Percentiles rank a stretch among this genome's conserved stretches.
Conservation (phyloP, 2,797 vertebrate genomes). For the Poeciliopsis turneri region DNA sequence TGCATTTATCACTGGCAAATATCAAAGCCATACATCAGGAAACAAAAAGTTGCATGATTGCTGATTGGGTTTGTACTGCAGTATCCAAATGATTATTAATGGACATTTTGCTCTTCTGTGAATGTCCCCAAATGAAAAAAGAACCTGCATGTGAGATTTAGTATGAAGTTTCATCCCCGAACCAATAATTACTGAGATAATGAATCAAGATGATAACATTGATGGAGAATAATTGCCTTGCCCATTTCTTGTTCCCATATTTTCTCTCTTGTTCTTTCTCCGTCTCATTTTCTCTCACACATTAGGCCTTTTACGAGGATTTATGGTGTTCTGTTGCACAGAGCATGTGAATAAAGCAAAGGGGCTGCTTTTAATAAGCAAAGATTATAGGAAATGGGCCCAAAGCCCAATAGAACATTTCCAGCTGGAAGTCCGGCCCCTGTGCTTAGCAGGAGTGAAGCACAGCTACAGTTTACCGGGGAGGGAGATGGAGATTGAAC, state of each 20-base stretch:
- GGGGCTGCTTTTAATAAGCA: conserved; percentile 79
- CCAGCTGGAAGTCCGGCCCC: conserved; percentile 76
- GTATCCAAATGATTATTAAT: conserved; percentile 36
- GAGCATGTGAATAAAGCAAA: conserved; percentile 74
- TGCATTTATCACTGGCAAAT: conserved; percentile 63
- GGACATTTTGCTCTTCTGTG: conserved; percentile 29
- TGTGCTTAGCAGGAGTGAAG: conserved; percentile 56
- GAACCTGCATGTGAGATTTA: conserved; percentile 10
- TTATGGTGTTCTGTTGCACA: conserved; percentile 67
- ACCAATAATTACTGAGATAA: conserved; percentile 54
- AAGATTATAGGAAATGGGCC: conserved; percentile 80
- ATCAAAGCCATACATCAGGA: conserved; percentile 62
- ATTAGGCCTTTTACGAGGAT: conserved; percentile 64
- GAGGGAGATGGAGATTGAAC: conserved; percentile 67
- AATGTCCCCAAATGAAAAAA: conserved; percentile 28
- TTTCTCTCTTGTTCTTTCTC: conserved; percentile 26
- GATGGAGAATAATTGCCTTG: conserved; percentile 57
- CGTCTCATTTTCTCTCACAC: conserved; percentile 45
- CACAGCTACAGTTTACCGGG: conserved; percentile 64
- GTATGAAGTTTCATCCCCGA: conserved; percentile 26
- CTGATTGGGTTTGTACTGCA: conserved; percentile 35
- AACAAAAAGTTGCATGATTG: conserved; percentile 38
- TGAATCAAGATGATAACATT: conserved; percentile 63
- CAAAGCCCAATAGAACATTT: conserved; percentile 81
- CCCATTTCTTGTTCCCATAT: conserved; percentile 40